Percentiles rank a stretch among this genome's conserved stretches.
Conservation (phyloP, 2,797 vertebrate species). For the Myiothlypis chrysogaster region DNA sequence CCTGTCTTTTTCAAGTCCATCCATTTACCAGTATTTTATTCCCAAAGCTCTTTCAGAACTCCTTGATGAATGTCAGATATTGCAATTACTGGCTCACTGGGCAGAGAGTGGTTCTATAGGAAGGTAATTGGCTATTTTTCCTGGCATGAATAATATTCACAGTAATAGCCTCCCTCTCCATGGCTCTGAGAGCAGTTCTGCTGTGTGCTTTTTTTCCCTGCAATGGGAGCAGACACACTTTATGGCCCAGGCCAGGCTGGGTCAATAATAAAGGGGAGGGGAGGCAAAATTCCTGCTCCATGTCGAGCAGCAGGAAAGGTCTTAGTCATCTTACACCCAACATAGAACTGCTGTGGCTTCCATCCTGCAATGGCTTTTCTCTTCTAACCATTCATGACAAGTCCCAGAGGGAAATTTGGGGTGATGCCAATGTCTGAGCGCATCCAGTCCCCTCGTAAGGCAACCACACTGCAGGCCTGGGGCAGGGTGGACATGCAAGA, state of each 20-base stretch:
- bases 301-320: neutral
- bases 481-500: accelerated
- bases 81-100: constrained; percentile 53
- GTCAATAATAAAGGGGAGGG: neutral
- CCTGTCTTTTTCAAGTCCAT: neutral
- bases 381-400: neutral
- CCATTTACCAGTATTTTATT: constrained; percentile 17
- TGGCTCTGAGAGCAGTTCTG: neutral
- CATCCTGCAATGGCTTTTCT: neutral
- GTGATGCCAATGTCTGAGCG: neutral
- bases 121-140: constrained; percentile 66
- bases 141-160: constrained; percentile 56
- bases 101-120: constrained; percentile 33
- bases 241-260: neutral
- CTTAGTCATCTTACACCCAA: neutral
- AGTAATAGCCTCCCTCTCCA: constrained; percentile 11
- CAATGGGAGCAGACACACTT: neutral
- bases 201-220: neutral
- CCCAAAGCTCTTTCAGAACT: constrained; percentile 10
- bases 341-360: neutral
- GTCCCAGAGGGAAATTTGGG: neutral
- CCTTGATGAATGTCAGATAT: constrained; percentile 22
- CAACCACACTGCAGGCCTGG: neutral
- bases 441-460: accelerated
- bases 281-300: neutral